A percentile compares a stretch with the other conserved stretches of the same genome.
Evolutionary conservation across 1,140 invertebrate genomes (phyloP).

Genomic region (Drosophila sechellia): DNA sequence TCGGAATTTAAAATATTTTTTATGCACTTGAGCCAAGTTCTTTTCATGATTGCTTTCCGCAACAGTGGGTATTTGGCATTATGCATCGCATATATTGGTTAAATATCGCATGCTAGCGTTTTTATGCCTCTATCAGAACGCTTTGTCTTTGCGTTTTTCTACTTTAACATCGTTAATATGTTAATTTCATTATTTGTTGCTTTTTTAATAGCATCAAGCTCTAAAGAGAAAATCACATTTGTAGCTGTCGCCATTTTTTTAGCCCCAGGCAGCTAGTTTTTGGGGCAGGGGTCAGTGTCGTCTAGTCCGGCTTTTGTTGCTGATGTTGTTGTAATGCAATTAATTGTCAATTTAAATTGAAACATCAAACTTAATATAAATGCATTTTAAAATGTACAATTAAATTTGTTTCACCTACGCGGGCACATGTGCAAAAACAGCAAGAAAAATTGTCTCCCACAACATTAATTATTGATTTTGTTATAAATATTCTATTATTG

Average conservation of each 20-base stretch:
- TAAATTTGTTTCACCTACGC: conserved; percentile 69
- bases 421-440: conserved; percentile 30
- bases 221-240: conserved; percentile 41
- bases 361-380: conserved; percentile 79
- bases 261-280: conserved; percentile 32
- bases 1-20: neutral
- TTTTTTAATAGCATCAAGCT: conserved; percentile 47
- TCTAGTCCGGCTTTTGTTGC: conserved; percentile 43
- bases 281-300: conserved; percentile 15
- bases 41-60: neutral
- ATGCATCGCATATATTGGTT: neutral
- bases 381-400: conserved; percentile 76
- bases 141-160: conserved; percentile 5
- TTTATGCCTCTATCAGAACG: neutral
- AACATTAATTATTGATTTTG: conserved; percentile 77
- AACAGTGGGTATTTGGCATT: neutral
- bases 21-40: neutral
- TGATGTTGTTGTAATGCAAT: conserved; percentile 71
- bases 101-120: neutral
- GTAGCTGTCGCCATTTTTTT: conserved; percentile 6
- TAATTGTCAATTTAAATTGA: conserved; percentile 80
- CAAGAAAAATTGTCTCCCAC: conserved; percentile 34
- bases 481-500: conserved; percentile 37
- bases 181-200: conserved; percentile 36
- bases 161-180: conserved; percentile 44